These are phyloP conservation scores for Arctocebus calabarensis DNA, from an alignment of 2,797 vertebrate species.

Conservation along the genomic window DNA sequence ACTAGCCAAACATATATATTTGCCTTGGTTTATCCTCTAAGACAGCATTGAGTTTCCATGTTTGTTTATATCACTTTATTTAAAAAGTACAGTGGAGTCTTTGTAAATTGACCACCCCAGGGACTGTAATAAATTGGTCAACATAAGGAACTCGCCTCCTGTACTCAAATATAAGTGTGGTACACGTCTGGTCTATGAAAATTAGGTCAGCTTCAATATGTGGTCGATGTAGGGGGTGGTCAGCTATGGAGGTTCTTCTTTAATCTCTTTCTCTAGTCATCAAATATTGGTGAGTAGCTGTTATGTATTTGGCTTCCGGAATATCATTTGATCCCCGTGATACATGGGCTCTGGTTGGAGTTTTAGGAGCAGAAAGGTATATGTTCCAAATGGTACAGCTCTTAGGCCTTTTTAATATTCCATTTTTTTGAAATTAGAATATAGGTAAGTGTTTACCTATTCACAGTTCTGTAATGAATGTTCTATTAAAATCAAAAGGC, in stretches of 20 bases:
- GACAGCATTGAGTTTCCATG: not conserved
- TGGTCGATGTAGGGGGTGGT: no score
- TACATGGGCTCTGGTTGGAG: slow-evolving; percentile 25
- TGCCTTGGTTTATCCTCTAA: not conserved
- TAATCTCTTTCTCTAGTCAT: not conserved
- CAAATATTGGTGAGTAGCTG: slow-evolving; percentile 7
- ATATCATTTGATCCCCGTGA: not conserved
- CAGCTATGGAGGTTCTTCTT: no score
- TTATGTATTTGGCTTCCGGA: not conserved
- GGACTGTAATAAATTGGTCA: no score
- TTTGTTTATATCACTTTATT: slow-evolving; percentile 18
- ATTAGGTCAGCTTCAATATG: no score
- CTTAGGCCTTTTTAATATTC: slow-evolving; percentile 49
- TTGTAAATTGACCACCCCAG: no score
- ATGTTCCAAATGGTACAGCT: not conserved
- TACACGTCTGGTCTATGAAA: no score
- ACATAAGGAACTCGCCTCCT: no score
- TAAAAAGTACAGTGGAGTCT: not conserved
- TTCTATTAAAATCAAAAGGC: slow-evolving; percentile 64
- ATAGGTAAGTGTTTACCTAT: not conserved
- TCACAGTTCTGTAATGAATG: not conserved
- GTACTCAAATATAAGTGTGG: no score
- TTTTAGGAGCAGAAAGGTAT: not conserved
- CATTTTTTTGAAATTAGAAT: slow-evolving; percentile 48
- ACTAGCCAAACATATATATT: not conserved